phyloP scores from a whole-genome alignment of 2,113 vertebrate species.

The Lophotis ruficrista region DNA sequence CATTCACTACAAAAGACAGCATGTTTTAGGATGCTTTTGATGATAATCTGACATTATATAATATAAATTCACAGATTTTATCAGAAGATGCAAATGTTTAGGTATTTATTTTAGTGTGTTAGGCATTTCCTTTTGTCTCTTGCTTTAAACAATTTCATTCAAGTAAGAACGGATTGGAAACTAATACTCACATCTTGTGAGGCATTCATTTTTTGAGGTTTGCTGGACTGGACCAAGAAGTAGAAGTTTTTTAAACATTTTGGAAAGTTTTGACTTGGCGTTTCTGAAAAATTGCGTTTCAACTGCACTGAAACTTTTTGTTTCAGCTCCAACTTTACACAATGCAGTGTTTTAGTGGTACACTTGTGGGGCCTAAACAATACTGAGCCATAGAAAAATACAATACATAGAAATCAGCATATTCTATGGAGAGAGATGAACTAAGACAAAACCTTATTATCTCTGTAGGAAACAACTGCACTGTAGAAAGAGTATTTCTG shows the following conservation, averaged over 20 bases:
- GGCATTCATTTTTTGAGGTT: neutral
- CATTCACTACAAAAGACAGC: neutral
- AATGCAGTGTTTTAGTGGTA: neutral
- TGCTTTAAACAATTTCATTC: neutral
- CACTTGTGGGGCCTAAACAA: neutral
- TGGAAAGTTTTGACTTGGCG: neutral
- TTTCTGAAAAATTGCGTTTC: neutral
- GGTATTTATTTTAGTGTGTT: neutral
- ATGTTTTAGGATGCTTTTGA: neutral
- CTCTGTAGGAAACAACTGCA: neutral
- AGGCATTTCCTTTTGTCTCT: neutral
- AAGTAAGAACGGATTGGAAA: neutral
- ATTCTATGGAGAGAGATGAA: neutral
- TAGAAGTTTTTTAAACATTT: neutral
- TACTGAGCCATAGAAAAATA: neutral
- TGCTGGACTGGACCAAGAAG: neutral
- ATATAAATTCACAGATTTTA: neutral
- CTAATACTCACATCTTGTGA: neutral
- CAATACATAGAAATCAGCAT: neutral
- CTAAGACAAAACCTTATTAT: neutral
- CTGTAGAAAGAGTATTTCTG: neutral
- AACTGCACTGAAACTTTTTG: neutral
- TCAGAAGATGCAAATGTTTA: neutral
- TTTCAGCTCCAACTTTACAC: neutral
- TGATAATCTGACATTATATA: neutral